Evolutionary conservation across 2,797 vertebrate genomes (phyloP).

Genomic region (Calcarius lapponicus): DNA sequence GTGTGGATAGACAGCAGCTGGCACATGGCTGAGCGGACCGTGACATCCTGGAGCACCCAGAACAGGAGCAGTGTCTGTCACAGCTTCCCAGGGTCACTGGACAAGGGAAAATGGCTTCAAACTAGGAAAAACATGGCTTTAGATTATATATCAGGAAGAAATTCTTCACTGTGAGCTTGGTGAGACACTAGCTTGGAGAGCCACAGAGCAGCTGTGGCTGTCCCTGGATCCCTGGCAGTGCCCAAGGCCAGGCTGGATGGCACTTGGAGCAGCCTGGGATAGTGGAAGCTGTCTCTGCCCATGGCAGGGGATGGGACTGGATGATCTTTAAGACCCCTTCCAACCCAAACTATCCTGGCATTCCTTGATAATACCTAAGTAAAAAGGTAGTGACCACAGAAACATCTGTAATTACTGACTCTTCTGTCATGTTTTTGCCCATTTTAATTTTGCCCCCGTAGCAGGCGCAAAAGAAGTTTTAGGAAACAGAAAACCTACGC

Average conservation of each 20-base stretch:
- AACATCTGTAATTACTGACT: neutral
- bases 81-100: neutral
- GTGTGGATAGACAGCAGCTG: neutral
- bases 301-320: fast-evolving
- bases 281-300: neutral
- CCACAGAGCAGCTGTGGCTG: neutral
- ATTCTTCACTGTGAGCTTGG: neutral
- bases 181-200: neutral
- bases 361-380: neutral
- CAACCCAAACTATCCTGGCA: neutral
- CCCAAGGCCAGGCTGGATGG: fast-evolving
- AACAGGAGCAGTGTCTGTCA: neutral
- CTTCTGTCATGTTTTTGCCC: neutral
- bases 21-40: neutral
- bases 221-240: neutral
- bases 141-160: neutral
- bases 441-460: neutral
- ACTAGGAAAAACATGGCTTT: neutral
- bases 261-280: neutral
- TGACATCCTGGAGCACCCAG: neutral
- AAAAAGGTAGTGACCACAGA: neutral
- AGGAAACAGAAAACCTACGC: neutral
- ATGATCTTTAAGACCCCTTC: neutral
- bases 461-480: neutral
- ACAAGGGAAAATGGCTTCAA: neutral